A percentile compares a stretch with the other conserved stretches of the same genome.
Evolutionary conservation across 2,113 vertebrate species (phyloP).

Genomic region (Anoplopoma fimbria): DNA sequence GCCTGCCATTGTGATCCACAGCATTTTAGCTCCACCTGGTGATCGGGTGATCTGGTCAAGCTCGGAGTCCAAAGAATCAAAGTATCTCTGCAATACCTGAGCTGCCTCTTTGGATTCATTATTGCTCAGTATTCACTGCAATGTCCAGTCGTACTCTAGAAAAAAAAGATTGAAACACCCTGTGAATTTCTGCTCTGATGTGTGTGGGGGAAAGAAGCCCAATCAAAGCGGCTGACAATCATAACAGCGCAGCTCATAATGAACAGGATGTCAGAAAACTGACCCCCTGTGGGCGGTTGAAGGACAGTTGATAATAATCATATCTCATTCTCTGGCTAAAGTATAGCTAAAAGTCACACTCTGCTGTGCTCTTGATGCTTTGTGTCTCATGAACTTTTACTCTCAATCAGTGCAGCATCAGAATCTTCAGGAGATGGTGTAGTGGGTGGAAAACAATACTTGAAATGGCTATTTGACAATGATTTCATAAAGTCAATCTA

Average conservation of each 20-base stretch:
- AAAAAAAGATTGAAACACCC: constrained; percentile 9
- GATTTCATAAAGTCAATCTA: constrained; percentile 7
- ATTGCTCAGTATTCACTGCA: background rate
- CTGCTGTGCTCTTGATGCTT: constrained; percentile 36
- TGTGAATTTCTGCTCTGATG: constrained; percentile 19
- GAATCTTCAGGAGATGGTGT: constrained; percentile 7
- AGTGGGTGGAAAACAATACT: constrained; percentile 16
- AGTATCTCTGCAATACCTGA: background rate
- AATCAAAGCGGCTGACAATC: constrained; percentile 58
- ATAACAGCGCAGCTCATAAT: constrained; percentile 53
- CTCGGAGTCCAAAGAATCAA: background rate
- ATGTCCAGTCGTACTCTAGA: background rate
- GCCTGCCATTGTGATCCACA: constrained; percentile 28
- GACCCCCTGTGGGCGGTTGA: constrained; percentile 65
- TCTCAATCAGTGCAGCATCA: constrained; percentile 25
- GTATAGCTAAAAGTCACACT: constrained; percentile 43
- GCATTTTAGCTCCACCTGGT: constrained; percentile 80
- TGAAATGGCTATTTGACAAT: constrained; percentile 15
- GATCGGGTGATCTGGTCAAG: constrained; percentile 54
- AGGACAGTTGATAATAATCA: constrained; percentile 65
- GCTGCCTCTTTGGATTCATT: constrained; percentile 3
- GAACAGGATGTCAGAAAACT: constrained; percentile 60
- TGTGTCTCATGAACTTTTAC: constrained; percentile 34
- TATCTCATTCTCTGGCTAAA: constrained; percentile 54
- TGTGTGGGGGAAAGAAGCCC: background rate